These are phyloP conservation scores for Eumaeus atala DNA, from an alignment of 1,140 invertebrate species.

Conservation along the genomic window DNA sequence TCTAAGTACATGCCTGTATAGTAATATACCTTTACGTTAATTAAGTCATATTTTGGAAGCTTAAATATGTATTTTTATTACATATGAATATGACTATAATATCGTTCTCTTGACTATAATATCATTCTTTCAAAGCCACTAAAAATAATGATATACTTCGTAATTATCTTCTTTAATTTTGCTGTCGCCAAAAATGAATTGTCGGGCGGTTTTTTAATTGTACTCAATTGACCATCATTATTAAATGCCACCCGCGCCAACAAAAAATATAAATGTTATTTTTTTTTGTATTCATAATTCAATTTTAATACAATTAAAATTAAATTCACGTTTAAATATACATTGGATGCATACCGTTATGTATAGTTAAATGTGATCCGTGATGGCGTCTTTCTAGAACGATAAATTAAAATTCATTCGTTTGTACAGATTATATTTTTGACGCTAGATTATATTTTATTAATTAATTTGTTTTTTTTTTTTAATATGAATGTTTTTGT, in stretches of 20 bases:
- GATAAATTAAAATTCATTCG: neutral
- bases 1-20: neutral
- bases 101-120: no score
- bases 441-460: neutral
- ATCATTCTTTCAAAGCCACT: neutral
- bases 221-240: neutral
- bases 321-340: no score
- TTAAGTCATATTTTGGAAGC: no score
- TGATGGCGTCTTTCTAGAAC: no score
- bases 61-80: no score
- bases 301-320: no score
- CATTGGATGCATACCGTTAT: no score
- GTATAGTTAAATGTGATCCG: no score
- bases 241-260: neutral
- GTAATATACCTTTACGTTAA: neutral
- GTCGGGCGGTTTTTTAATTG: neutral
- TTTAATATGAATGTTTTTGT: slow-evolving; percentile 1
- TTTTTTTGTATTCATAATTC: no score
- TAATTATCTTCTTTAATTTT: neutral
- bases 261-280: no score
- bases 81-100: no score
- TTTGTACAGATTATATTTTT: neutral
- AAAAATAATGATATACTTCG: neutral
- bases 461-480: neutral
- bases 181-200: slow-evolving; percentile 2